Evolutionary conservation across 1,140 invertebrate genomes (phyloP).

Genomic region (Proctacanthus coquilletti): DNA sequence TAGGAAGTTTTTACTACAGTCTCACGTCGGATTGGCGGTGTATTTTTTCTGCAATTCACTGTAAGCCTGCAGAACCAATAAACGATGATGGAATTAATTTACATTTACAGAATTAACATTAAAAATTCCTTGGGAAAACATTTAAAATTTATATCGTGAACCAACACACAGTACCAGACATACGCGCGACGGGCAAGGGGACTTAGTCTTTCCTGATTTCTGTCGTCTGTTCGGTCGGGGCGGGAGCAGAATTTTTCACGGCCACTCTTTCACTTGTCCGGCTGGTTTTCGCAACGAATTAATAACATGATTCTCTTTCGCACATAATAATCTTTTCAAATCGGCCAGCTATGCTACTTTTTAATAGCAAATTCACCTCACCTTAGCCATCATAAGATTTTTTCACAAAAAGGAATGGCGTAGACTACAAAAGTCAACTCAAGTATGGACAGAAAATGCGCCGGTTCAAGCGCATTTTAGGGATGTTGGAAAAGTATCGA

Average conservation of each 20-base stretch:
- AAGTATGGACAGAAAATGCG: neutral
- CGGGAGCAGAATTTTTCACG: no score
- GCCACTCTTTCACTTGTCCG: no score
- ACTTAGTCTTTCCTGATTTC: no score
- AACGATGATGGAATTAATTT: neutral
- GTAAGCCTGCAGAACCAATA: neutral
- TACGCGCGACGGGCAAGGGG: no score
- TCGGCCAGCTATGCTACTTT: neutral
- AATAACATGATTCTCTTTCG: neutral
- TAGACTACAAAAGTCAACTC: conserved; percentile 1
- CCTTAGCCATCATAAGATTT: conserved; percentile 3
- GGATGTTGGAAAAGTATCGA: no score
- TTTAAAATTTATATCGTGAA: no score
- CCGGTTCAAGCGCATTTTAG: no score
- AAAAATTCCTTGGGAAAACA: no score
- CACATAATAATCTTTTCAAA: neutral
- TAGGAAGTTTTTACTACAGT: neutral
- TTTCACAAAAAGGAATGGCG: neutral
- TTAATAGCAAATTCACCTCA: neutral
- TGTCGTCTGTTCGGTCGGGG: no score
- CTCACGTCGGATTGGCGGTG: neutral
- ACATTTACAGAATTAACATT: neutral
- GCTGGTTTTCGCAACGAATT: no score
- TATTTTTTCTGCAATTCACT: neutral
- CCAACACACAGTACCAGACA: no score